Base-by-base conservation (phyloP, 2,888 invertebrate genomes). In the Spilarctia lutea region DNA sequence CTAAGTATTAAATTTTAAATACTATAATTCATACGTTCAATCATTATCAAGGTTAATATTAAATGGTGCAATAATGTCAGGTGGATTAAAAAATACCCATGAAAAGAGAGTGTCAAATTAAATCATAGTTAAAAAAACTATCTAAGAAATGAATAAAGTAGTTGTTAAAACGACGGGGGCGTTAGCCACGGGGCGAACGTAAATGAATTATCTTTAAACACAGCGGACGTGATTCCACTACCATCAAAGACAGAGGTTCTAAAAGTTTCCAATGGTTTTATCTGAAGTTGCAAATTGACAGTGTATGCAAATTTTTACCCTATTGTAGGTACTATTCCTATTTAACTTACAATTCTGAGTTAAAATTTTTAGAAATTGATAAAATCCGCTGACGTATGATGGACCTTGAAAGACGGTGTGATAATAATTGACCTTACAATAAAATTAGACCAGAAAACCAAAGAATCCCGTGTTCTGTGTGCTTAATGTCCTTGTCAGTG, bases 181-280 rank as follows among this genome's bases (percentile, higher is more conserved):
- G 79, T 72, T 68, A 73, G 79, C 80, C 73, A 81, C 81, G 78
- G 83, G 84, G 86, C 79, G 89, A 84, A 86, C 88, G 89, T 92
- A 93, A 93, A 92, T 92, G 92, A 92, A 92, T 93, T 94, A 93
- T 88, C 90, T 88, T 84, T 89, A 90, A 92, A 91, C 90, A 89
- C 87, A 81, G 89, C 87, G 90, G 88, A 93, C 94, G 94, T 94
- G 94, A 93, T 92, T 90, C 87, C 85, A 81, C 85, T 85, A 85
- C 89, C 86, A 85, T 86, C 85, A 72, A 39, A 45, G 65, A 2
- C 88, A 76, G 73, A 2, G 89, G 39, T 56, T 73, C 88, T 86
- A 90, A 92, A 92, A 91, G 81, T 86, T 84, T 86, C 11, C 0
- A 0, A 48, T 13, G 30, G 1, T 20, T 18, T 27, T 13, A 69